These are phyloP conservation scores for Arrhopalites spinosus DNA, from an alignment of 2,888 invertebrate genomes.

Conservation along the genomic window DNA sequence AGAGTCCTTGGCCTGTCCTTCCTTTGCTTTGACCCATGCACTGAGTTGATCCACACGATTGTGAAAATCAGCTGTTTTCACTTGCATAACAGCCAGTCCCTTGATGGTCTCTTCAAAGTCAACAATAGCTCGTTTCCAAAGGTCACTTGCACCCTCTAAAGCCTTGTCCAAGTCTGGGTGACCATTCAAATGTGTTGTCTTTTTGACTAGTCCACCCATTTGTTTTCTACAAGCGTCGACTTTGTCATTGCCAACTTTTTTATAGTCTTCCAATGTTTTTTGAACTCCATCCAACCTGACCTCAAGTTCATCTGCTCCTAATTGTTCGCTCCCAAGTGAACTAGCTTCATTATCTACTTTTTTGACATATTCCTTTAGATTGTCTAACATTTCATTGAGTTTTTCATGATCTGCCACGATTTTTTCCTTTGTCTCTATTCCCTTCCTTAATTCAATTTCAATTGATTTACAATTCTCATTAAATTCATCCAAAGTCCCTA, in stretches of 20 bases:
- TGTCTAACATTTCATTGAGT: conserved; percentile 72
- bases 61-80: conserved; percentile 81
- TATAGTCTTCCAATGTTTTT: conserved; percentile 12
- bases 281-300: conserved; percentile 60
- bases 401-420: conserved; percentile 57
- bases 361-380: conserved; percentile 80
- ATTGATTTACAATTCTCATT: conserved; percentile 73
- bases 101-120: conserved; percentile 73
- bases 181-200: conserved; percentile 77
- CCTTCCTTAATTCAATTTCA: conserved; percentile 69
- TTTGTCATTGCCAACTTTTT: conserved; percentile 65
- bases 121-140: conserved; percentile 76
- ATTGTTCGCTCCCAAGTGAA: conserved; percentile 74
- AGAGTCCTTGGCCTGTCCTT: conserved; percentile 76
- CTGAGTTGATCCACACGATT: conserved; percentile 76
- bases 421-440: conserved; percentile 61
- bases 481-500: conserved; percentile 74
- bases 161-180: conserved; percentile 74
- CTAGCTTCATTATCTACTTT: conserved; percentile 77
- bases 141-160: conserved; percentile 73
- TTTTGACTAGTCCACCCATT: conserved; percentile 72
- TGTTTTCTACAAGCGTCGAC: conserved; percentile 73
- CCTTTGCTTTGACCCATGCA: conserved; percentile 83
- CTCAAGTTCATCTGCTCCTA: conserved; percentile 78
- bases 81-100: conserved; percentile 75